These are phyloP conservation scores for Scaptomyza tumidula DNA, from an alignment of 2,888 invertebrate genomes.

Conservation along the genomic window DNA sequence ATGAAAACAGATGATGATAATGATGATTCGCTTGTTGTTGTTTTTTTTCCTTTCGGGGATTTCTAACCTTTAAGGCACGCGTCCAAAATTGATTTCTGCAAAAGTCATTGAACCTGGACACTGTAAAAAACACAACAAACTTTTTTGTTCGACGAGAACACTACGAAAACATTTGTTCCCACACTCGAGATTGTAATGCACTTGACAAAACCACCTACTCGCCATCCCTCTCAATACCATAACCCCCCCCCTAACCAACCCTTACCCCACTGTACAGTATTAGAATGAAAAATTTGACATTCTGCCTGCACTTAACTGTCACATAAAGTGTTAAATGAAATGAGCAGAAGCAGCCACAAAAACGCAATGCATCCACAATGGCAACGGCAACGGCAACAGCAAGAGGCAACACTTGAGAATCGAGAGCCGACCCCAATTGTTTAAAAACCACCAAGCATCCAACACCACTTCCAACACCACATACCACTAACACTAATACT, in stretches of 20 bases:
- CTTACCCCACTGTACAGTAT: constrained; percentile 30
- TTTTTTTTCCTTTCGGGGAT: constrained; percentile 15
- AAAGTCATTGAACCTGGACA: constrained; percentile 33
- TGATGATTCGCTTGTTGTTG: constrained; percentile 35
- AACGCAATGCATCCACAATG: constrained; percentile 44
- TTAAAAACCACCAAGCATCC: constrained; percentile 53
- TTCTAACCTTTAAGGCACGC: constrained; percentile 28
- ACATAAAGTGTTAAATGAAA: constrained; percentile 81
- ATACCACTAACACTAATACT: constrained; percentile 18
- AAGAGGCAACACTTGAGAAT: constrained; percentile 67
- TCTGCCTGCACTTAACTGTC: constrained; percentile 77
- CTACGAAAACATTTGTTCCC: constrained; percentile 62
- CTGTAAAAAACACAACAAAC: too few relatives aligned
- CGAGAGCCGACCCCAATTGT: constrained; percentile 71
- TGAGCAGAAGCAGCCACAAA: constrained; percentile 71
- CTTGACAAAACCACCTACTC: constrained; percentile 57
- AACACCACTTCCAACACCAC: constrained; percentile 50
- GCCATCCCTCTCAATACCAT: too few relatives aligned
- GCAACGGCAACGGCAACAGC: constrained; percentile 37
- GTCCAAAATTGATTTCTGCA: constrained; percentile 5
- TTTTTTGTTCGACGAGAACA: too few relatives aligned
- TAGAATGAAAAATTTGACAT: constrained; percentile 76
- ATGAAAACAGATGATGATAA: constrained; percentile 73
- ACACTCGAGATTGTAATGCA: constrained; percentile 58
- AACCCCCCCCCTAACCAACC: background rate